Evolutionary conservation across 2,888 invertebrate species (phyloP), one percentile per base, ranked within the genome.

Genomic region (Cryptophagus acutangulus): DNA sequence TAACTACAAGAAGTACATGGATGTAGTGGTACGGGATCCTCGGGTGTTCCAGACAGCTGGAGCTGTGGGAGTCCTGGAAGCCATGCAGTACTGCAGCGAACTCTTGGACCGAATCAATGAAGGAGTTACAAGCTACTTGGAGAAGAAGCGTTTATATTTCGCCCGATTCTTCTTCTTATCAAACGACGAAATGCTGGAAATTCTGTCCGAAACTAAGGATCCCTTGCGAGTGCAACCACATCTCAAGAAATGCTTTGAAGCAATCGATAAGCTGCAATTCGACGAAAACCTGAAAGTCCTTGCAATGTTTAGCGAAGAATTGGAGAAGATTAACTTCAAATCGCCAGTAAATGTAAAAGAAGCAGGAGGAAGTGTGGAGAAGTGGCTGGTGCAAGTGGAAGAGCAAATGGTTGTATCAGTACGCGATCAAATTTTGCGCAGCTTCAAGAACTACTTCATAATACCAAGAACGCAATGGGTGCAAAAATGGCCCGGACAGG

Each of bases 121-220:
- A 41, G 89, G 90, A 2, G 83, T 91, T 0, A 81, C 85, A 51
- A 78, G 79, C 53, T 91, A 90, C 63, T 72, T 91, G 45, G 89
- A 90, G 70, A 87, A 82, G 69, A 91, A 90, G 66, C 71, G 90
- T 49, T 70, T 90, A 6, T 88, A 76, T 66, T 91, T 91, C 63
- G 83, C 89, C 26, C 76, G 91, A 64, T 90, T 92, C 64, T 92
- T 91, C 74, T 92, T 92, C 62, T 72, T 93, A 42, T 91, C 91
- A 3, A 91, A 92, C 64, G 88, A 90, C 59, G 91, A 92, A 69
- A 82, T 92, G 78, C 72, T 93, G 53, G 89, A 91, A 69, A 89
- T 93, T 55, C 73, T 93, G 45, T 89, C 90, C 0, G 89, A 91
- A 74, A 89, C 89, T 1, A 88, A 88, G 70, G 87, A 90, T 63